Conservation (phyloP, 1,140 invertebrate genomes). For the Drosophila miranda region DNA sequence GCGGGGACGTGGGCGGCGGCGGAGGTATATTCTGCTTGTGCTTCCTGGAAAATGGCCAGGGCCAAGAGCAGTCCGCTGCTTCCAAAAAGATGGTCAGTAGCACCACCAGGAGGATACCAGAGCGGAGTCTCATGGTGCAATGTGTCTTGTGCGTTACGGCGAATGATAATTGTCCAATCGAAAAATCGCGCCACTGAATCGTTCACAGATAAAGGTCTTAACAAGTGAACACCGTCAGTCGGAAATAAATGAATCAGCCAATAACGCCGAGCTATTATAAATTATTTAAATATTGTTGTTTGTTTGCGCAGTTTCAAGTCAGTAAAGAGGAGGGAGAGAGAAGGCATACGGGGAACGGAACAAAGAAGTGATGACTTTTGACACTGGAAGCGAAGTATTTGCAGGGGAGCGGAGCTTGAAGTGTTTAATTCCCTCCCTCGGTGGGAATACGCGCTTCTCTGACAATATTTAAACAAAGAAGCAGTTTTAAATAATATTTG, state of each 20-base stretch:
- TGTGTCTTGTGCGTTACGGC: slow-evolving; percentile 14
- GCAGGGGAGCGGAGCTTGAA: too few species aligned
- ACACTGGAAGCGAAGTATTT: too few species aligned
- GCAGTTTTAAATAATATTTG: slow-evolving; percentile 14
- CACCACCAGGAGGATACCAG: slow-evolving; percentile 14
- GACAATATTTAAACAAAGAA: slow-evolving; percentile 29
- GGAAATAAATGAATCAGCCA: slow-evolving; percentile 45
- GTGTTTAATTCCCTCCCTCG: neutral
- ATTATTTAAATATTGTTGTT: slow-evolving; percentile 23
- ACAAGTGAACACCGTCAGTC: neutral
- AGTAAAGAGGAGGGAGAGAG: neutral
- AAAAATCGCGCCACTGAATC: slow-evolving; percentile 22
- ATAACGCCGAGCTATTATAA: slow-evolving; percentile 1
- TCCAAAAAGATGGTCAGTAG: slow-evolving; percentile 25
- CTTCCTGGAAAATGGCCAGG: slow-evolving; percentile 58
- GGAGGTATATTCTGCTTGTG: slow-evolving; percentile 9
- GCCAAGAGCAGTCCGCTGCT: slow-evolving; percentile 50
- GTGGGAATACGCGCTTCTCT: neutral
- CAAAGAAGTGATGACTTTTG: too few species aligned
- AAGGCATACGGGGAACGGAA: too few species aligned
- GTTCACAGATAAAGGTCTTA: slow-evolving; percentile 30
- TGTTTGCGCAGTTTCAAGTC: slow-evolving; percentile 26
- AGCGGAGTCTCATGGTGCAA: slow-evolving; percentile 41
- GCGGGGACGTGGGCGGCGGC: slow-evolving; percentile 21
- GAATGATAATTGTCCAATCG: slow-evolving; percentile 9